These are phyloP conservation scores for Malachius bipustulatus DNA, from an alignment of 2,888 invertebrate species.

Conservation along the genomic window DNA sequence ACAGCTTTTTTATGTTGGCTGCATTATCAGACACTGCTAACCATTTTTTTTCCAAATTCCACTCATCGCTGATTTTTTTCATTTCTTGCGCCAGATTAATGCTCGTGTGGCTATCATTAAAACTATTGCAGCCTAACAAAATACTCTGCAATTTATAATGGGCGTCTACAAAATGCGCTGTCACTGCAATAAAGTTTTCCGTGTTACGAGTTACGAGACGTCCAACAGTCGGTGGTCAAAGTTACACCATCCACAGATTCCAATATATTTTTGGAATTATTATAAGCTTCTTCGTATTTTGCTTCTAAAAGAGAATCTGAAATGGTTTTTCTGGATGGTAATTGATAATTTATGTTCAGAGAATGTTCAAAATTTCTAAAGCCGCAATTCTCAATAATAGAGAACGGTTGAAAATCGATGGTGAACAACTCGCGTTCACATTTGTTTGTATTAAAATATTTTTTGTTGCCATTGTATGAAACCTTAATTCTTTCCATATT, in stretches of 20 bases:
- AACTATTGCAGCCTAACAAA: slow-evolving; percentile 19
- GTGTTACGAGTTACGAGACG: slow-evolving; percentile 22
- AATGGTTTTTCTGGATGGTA: slow-evolving; percentile 18
- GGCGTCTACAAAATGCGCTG: slow-evolving; percentile 22
- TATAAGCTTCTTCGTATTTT: slow-evolving; percentile 11
- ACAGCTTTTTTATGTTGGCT: slow-evolving; percentile 22
- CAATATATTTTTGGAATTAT: slow-evolving; percentile 11
- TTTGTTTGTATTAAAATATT: background rate
- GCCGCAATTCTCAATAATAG: slow-evolving; percentile 17
- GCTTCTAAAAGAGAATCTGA: slow-evolving; percentile 15
- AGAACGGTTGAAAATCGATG: slow-evolving; percentile 19
- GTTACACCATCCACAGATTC: slow-evolving; percentile 16
- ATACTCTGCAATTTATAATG: slow-evolving; percentile 21
- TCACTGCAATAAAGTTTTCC: slow-evolving; percentile 24
- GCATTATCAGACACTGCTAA: slow-evolving; percentile 23
- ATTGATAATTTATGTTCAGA: slow-evolving; percentile 17
- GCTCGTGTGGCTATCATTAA: slow-evolving; percentile 20
- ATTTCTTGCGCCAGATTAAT: slow-evolving; percentile 20
- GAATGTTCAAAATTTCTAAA: slow-evolving; percentile 16
- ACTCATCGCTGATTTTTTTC: slow-evolving; percentile 19
- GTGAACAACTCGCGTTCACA: slow-evolving; percentile 12
- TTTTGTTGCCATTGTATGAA: background rate
- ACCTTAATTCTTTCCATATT: background rate
- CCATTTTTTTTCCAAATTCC: slow-evolving; percentile 21
- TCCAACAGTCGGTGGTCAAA: slow-evolving; percentile 27